Percentiles rank a stretch among this genome's conserved stretches.
phyloP scores from a whole-genome alignment of 2,113 vertebrate species.

The Perca schrenkii region DNA sequence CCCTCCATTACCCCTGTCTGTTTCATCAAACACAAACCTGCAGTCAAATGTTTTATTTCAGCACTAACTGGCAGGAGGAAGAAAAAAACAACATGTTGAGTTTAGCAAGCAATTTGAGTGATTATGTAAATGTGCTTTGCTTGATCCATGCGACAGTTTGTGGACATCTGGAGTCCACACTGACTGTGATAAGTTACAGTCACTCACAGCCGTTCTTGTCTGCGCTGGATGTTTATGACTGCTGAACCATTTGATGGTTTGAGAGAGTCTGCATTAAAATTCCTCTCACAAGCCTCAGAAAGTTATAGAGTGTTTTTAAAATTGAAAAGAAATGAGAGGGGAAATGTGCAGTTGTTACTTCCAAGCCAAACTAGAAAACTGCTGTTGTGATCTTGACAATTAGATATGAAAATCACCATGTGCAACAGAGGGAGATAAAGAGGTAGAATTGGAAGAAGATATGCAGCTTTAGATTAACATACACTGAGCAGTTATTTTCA shows the following conservation, averaged over 20 bases:
- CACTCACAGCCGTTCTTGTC: slow-evolving; percentile 24
- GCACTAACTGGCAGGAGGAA: background rate
- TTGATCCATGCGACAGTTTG: slow-evolving; percentile 51
- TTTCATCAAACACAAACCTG: slow-evolving; percentile 30
- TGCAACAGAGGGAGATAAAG: slow-evolving; percentile 16
- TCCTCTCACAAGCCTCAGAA: slow-evolving; percentile 40
- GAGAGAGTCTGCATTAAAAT: slow-evolving; percentile 51
- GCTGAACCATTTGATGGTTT: slow-evolving; percentile 45
- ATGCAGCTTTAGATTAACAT: slow-evolving; percentile 16
- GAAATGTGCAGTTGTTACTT: slow-evolving; percentile 4
- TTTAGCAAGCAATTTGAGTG: slow-evolving; percentile 73
- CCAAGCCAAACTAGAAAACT: slow-evolving; percentile 25
- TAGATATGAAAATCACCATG: slow-evolving; percentile 1
- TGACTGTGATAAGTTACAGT: slow-evolving; percentile 55
- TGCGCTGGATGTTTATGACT: slow-evolving; percentile 44
- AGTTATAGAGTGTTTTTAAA: slow-evolving; percentile 41
- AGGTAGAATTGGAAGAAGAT: background rate
- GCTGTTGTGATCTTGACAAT: background rate
- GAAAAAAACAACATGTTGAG: slow-evolving; percentile 28
- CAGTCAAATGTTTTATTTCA: slow-evolving; percentile 45
- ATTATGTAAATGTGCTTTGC: slow-evolving; percentile 78
- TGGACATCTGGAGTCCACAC: slow-evolving; percentile 69
- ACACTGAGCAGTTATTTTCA: background rate
- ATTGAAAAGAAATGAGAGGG: slow-evolving; percentile 25
- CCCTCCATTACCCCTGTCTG: slow-evolving; percentile 32